A percentile compares a stretch with the other conserved stretches of the same genome.
Conservation (phyloP, 2,888 invertebrate species). For the Nymphalis urticae region DNA sequence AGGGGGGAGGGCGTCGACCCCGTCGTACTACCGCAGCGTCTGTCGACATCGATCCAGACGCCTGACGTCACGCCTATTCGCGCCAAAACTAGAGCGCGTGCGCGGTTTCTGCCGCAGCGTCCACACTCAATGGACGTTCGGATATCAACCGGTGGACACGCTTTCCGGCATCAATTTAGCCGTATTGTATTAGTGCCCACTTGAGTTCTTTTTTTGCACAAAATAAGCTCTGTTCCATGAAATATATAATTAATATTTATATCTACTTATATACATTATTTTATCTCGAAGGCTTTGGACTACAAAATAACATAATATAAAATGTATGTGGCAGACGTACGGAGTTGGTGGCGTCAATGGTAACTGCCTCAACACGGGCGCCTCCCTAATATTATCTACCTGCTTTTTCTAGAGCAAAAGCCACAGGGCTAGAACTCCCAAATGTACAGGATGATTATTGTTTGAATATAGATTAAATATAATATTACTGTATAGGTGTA, state of each 20-base stretch:
- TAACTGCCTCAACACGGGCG: constrained; percentile 80
- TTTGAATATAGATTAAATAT: constrained; percentile 21
- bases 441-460: constrained; percentile 69
- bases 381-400: constrained; percentile 72
- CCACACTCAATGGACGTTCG: constrained; percentile 76
- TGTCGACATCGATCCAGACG: constrained; percentile 82
- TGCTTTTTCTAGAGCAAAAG: constrained; percentile 79
- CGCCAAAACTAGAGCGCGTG: constrained; percentile 81
- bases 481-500: constrained; percentile 40
- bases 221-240: no score
- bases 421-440: constrained; percentile 75
- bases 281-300: no score
- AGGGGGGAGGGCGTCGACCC: constrained; percentile 76
- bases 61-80: constrained; percentile 80
- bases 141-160: constrained; percentile 72
- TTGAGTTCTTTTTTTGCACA: background rate
- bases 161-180: constrained; percentile 58
- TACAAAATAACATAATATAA: background rate
- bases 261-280: no score
- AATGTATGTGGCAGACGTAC: constrained; percentile 78
- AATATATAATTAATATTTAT: no score
- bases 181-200: constrained; percentile 11
- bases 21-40: constrained; percentile 81
- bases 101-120: constrained; percentile 76
- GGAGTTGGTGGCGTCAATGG: constrained; percentile 78